These are phyloP conservation scores for Pseudotriccus pelzelni DNA, from an alignment of 2,797 vertebrate genomes.

Conservation along the genomic window DNA sequence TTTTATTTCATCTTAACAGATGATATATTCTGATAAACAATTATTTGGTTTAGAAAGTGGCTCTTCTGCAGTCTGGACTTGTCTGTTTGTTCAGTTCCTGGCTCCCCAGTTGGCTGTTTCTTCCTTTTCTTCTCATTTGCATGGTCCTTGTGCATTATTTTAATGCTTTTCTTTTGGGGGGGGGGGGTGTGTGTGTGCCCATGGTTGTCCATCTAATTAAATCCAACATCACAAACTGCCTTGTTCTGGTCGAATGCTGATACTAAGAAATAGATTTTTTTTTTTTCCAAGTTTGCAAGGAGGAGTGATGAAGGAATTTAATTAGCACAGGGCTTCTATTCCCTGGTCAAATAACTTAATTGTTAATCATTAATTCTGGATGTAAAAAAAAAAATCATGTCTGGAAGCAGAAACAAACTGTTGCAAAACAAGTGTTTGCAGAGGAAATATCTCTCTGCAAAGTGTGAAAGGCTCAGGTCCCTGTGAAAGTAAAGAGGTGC, in stretches of 20 bases:
- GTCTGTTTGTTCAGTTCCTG: neutral
- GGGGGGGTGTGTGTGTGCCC: too few relatives aligned
- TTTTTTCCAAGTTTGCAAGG: neutral
- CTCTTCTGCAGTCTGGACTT: neutral
- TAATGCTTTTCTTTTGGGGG: neutral
- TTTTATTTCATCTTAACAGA: neutral
- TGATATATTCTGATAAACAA: neutral
- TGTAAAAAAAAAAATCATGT: neutral
- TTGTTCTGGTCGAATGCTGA: constrained; percentile 8
- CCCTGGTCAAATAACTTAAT: constrained; percentile 39
- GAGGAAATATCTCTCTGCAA: neutral
- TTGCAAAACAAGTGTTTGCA: neutral
- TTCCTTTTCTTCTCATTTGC: neutral
- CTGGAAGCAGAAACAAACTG: constrained; percentile 16
- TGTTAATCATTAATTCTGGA: constrained; percentile 53
- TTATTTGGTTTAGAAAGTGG: neutral
- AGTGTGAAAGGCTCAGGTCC: neutral
- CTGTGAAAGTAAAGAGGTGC: neutral
- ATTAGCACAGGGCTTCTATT: constrained; percentile 16
- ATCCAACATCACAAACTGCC: neutral
- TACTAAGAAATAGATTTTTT: neutral
- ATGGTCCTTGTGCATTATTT: neutral
- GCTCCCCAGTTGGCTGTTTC: neutral
- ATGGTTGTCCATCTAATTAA: constrained; percentile 10
- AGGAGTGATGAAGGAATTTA: constrained; percentile 22